A percentile compares a stretch with the other conserved stretches of the same genome.
phyloP scores from a whole-genome alignment of 2,888 invertebrate species.

The Strigamia maritima region DNA sequence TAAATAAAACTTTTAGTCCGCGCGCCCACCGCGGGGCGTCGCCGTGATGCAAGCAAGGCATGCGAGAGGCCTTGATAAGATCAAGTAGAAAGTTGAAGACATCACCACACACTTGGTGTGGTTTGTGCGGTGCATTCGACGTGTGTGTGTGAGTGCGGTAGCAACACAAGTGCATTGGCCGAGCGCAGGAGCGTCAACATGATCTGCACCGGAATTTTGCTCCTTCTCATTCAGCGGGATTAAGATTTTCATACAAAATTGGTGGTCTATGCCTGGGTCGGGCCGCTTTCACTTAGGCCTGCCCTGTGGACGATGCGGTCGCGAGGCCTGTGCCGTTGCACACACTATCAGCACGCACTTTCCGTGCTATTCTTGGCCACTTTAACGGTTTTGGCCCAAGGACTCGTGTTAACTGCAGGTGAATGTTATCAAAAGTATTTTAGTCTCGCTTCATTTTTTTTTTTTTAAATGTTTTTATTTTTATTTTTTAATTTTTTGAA shows the following conservation, averaged over 20 bases:
- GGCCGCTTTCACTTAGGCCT: background rate
- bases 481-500: background rate
- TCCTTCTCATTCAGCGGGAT: background rate
- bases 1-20: no score
- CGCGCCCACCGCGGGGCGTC: no score
- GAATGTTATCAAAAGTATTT: conserved; percentile 5
- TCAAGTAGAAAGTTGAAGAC: no score
- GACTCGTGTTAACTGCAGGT: conserved; percentile 15
- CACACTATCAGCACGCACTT: background rate
- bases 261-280: conserved; percentile 15
- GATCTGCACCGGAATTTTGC: background rate
- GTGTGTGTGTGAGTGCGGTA: background rate
- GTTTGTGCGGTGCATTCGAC: no score
- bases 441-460: background rate
- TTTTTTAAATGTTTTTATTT: background rate
- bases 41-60: no score
- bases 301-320: conserved; percentile 7
- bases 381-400: background rate
- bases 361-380: background rate
- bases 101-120: no score
- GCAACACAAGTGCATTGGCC: background rate
- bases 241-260: background rate
- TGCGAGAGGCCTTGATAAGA: no score
- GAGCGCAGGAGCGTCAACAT: background rate
- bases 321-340: conserved; percentile 7